Percentiles rank a stretch among this genome's conserved stretches.
Evolutionary conservation across 2,113 vertebrate species (phyloP).

Genomic region (Macroglossus sobrinus): DNA sequence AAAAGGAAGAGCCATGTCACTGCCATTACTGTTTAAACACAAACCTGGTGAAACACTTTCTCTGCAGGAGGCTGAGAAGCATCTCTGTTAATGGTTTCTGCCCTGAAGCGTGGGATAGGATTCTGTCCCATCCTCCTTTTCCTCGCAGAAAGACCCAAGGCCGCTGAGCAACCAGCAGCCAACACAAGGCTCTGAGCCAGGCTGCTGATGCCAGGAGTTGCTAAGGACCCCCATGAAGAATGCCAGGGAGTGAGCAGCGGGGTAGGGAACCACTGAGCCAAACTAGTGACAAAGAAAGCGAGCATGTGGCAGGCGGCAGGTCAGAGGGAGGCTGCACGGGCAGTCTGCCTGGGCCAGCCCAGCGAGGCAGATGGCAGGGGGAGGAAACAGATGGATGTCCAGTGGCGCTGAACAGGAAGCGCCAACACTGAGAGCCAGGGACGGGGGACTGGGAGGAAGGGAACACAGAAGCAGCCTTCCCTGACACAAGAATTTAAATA

Average conservation of each 20-base stretch:
- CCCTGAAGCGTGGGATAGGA: neutral
- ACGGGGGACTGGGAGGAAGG: neutral
- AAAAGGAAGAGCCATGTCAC: neutral
- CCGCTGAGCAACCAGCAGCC: neutral
- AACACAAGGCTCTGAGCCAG: neutral
- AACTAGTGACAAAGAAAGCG: neutral
- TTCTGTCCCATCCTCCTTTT: neutral
- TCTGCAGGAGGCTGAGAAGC: neutral
- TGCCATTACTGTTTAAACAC: neutral
- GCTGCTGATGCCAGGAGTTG: neutral
- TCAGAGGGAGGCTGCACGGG: neutral
- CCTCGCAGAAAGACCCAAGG: neutral
- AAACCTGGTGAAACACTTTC: neutral
- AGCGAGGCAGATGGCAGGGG: neutral
- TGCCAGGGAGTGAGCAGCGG: neutral
- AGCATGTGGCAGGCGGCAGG: conserved; percentile 22
- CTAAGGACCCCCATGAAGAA: neutral
- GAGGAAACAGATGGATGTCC: conserved; percentile 60
- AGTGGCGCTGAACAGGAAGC: neutral
- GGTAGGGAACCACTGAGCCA: neutral
- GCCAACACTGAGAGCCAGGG: neutral
- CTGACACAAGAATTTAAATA: neutral
- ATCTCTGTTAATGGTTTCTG: rapidly evolving
- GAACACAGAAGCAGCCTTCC: neutral
- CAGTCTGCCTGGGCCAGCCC: neutral